phyloP scores from a whole-genome alignment of 2,797 vertebrate species.

The Spondyliosoma cantharus region DNA sequence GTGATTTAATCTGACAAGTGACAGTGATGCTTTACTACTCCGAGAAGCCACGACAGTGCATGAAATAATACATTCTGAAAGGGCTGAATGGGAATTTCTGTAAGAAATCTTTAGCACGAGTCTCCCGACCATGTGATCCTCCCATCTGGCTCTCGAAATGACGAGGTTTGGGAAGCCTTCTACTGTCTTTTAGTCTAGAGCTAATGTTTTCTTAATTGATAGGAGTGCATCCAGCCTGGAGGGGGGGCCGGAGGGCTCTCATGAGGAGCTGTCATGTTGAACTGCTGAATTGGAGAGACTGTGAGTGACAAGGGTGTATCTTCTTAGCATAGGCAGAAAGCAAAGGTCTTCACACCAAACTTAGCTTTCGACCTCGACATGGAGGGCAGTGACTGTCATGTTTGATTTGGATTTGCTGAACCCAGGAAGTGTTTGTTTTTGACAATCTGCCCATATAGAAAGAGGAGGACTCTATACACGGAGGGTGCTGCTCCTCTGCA shows the following conservation, averaged over 20 bases:
- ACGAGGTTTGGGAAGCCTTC: constrained; percentile 19
- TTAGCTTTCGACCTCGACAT: constrained; percentile 48
- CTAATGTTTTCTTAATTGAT: constrained; percentile 38
- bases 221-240: constrained; percentile 41
- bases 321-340: constrained; percentile 54
- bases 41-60: constrained; percentile 37
- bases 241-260: constrained; percentile 36
- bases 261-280: constrained; percentile 55
- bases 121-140: constrained; percentile 34
- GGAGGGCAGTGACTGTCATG: constrained; percentile 63
- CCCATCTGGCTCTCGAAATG: constrained; percentile 41
- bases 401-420: constrained; percentile 57
- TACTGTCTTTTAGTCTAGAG: constrained; percentile 43
- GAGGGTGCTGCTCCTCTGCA: not conserved
- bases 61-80: constrained; percentile 60
- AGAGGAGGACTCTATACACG: not conserved
- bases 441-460: constrained; percentile 25
- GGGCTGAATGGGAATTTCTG: constrained; percentile 45
- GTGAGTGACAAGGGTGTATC: constrained; percentile 66
- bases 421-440: constrained; percentile 41
- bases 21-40: constrained; percentile 64
- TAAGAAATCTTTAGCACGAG: constrained; percentile 28
- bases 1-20: constrained; percentile 67
- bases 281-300: constrained; percentile 59
- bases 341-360: constrained; percentile 70